Conservation (phyloP, 1,140 invertebrate genomes). For the Philotrypesis tridentata region DNA sequence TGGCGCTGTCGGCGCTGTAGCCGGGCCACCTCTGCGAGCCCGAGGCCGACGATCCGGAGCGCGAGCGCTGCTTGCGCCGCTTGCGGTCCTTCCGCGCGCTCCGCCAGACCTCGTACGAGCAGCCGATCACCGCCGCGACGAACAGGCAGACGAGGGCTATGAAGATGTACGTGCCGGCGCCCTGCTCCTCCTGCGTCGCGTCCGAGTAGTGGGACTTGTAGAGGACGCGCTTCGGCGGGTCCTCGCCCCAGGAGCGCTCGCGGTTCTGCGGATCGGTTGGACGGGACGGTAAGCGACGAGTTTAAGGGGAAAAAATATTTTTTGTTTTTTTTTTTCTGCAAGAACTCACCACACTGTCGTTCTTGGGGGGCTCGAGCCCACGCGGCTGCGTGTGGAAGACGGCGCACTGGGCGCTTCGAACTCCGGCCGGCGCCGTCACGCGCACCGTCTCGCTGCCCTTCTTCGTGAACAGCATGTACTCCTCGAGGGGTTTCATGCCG, state of each 20-base stretch:
- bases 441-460: conserved; percentile 86
- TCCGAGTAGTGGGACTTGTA: conserved; percentile 84
- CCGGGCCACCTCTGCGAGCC: conserved; percentile 67
- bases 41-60: conserved; percentile 56
- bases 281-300: neutral
- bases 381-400: conserved; percentile 80
- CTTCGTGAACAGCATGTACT: conserved; percentile 91
- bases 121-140: conserved; percentile 78
- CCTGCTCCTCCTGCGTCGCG: conserved; percentile 83
- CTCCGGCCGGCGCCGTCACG: conserved; percentile 87
- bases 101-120: conserved; percentile 76
- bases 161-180: conserved; percentile 82
- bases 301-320: no score
- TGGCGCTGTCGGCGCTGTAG: conserved; percentile 58
- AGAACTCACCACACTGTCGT: conserved; percentile 78
- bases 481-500: conserved; percentile 87
- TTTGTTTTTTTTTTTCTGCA: neutral
- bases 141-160: conserved; percentile 82
- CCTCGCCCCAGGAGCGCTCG: conserved; percentile 86
- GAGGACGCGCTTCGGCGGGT: conserved; percentile 82
- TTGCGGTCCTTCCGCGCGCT: conserved; percentile 75
- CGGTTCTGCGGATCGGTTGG: conserved; percentile 73
- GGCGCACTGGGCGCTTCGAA: conserved; percentile 87
- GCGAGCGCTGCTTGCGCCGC: conserved; percentile 68
- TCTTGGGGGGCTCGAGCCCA: conserved; percentile 77